Conservation (phyloP, 2,888 invertebrate genomes). For the Dexiosoma caninum region DNA sequence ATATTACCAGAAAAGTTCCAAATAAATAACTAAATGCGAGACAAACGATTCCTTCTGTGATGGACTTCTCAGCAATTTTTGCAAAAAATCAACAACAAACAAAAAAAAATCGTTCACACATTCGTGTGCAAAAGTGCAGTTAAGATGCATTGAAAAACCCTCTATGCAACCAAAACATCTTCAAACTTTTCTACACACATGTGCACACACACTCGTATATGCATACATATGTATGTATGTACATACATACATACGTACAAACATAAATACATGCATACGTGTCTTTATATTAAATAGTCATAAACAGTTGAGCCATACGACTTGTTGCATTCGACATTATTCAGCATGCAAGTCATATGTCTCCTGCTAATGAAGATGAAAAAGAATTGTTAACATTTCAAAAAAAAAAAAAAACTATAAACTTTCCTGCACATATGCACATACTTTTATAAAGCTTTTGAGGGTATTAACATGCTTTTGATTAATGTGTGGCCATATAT, state of each 20-base stretch:
- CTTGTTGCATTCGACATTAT: constrained; percentile 22
- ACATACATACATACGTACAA: neutral
- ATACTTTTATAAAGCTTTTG: constrained; percentile 45
- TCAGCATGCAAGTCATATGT: constrained; percentile 44
- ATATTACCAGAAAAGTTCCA: constrained; percentile 27
- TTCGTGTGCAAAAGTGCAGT: neutral
- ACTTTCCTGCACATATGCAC: too few species aligned
- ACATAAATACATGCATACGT: neutral
- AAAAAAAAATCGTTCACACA: constrained; percentile 34
- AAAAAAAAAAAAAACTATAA: constrained; percentile 22
- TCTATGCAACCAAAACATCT: neutral
- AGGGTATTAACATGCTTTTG: constrained; percentile 61
- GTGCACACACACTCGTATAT: neutral
- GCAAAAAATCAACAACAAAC: constrained; percentile 36
- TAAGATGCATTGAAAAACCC: constrained; percentile 2
- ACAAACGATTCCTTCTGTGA: constrained; percentile 45
- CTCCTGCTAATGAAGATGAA: constrained; percentile 61
- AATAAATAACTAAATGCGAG: constrained; percentile 30
- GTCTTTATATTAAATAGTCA: neutral
- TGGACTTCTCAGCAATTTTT: constrained; percentile 49
- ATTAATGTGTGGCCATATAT: constrained; percentile 64
- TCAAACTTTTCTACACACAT: too few species aligned
- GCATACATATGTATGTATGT: too few species aligned
- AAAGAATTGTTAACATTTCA: constrained; percentile 56
- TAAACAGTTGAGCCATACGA: constrained; percentile 16